Base-by-base conservation (phyloP, 2,113 vertebrate species). In the Rhinopomastus cyanomelas region DNA sequence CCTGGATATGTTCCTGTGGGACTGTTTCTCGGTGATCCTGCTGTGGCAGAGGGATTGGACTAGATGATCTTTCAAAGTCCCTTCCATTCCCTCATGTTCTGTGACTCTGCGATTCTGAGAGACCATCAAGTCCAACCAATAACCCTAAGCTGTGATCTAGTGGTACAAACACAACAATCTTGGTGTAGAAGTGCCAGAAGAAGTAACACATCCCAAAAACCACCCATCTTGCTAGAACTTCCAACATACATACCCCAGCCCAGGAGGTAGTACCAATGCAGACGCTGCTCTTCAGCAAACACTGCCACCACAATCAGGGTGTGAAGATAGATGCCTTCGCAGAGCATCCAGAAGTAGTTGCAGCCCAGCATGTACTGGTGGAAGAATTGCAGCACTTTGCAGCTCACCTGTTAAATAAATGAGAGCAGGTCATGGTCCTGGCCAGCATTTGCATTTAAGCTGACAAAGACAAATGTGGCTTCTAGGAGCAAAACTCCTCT, bases 271-370 rank as follows among this genome's bases (percentile, higher is more conserved):
- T 99, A 99, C 99, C 98, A 99, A 73, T 98, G 97, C 92, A 99
- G 90, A 34, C 97, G 98, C 65, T 99, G 98, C 22, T 98, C 98
- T 81, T 99, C 98, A 0, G 98, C 98, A 76, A 99, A 99, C 74
- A 99, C 98, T 0, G 99, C 97, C 94, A 99, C 98, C 91, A 99
- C 99, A 1, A 99, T 99, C 89, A 99, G 97, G 0, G 99, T 99
- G 94, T 99, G 99, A 48, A 99, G 98, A 86, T 99, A 99, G 93
- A 99, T 99, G 55, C 99, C 99, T 91, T 99, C 99, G 0, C 99
- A 99, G 11, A 99, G 98, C 99, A 99, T 99, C 99, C 99, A 99
- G 97, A 99, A 99, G 72, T 99, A 99, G 84, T 99, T 99, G 96
- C 99, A 99, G 25, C 99, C 98, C 97, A 99, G 90, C 98, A 99